phyloP scores from a whole-genome alignment of 1,140 invertebrate genomes.

The Archegozetes longisetosus region DNA sequence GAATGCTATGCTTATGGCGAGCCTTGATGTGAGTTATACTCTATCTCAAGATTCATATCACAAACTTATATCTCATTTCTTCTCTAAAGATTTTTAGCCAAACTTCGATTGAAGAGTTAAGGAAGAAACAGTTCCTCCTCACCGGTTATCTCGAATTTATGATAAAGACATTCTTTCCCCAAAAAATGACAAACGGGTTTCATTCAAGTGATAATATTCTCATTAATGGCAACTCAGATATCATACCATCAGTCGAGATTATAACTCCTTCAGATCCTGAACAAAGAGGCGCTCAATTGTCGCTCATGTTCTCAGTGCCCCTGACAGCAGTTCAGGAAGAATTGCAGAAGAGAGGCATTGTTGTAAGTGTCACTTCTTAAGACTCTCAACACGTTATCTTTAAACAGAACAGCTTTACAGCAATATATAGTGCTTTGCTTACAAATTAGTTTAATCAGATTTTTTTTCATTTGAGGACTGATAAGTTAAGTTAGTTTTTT shows the following conservation, averaged over 20 bases:
- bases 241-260: constrained; percentile 27
- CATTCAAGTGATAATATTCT: neutral
- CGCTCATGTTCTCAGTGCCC: constrained; percentile 30
- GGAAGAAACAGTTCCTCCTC: constrained; percentile 36
- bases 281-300: constrained; percentile 39
- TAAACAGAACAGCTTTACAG: neutral
- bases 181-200: neutral
- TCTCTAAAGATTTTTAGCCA: constrained; percentile 35
- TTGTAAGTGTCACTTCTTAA: constrained; percentile 30
- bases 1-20: constrained; percentile 33
- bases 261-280: constrained; percentile 37
- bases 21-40: constrained; percentile 17
- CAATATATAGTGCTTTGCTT: neutral
- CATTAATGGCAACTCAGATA: constrained; percentile 12
- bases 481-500: no score
- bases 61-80: neutral
- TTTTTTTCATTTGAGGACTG: no score
- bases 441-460: no score
- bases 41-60: no score
- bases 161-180: constrained; percentile 22
- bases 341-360: constrained; percentile 34
- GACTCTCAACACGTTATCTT: neutral
- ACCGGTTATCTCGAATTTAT: constrained; percentile 40
- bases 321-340: constrained; percentile 32
- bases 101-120: constrained; percentile 32